Evolutionary conservation across 2,888 invertebrate species (phyloP).

Genomic region (Pilophorus perplexus): DNA sequence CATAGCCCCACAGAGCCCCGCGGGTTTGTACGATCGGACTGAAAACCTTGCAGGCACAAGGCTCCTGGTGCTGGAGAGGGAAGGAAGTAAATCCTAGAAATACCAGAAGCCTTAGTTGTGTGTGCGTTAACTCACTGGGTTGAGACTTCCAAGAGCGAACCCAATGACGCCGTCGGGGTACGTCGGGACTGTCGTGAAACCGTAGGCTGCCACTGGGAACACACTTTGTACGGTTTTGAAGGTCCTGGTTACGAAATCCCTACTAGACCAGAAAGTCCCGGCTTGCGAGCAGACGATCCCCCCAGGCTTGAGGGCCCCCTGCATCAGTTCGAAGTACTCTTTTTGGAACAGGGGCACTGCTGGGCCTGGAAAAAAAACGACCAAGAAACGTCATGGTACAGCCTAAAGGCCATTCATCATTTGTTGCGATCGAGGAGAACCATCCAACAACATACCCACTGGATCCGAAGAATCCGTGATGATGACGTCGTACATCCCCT

Average conservation of each 20-base stretch:
- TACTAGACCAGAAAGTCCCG: slow-evolving; percentile 76
- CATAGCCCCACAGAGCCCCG: too few relatives aligned
- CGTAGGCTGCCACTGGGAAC: slow-evolving; percentile 78
- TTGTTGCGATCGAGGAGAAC: not conserved
- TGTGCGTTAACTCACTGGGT: slow-evolving; percentile 61
- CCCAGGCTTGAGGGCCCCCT: slow-evolving; percentile 73
- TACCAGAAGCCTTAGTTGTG: too few relatives aligned
- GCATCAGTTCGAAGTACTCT: slow-evolving; percentile 80
- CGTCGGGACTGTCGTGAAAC: slow-evolving; percentile 82
- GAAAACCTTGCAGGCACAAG: too few relatives aligned
- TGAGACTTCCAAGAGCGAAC: slow-evolving; percentile 81
- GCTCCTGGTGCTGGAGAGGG: too few relatives aligned
- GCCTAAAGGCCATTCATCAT: not conserved
- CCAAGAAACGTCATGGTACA: not conserved
- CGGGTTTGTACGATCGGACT: too few relatives aligned
- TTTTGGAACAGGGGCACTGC: slow-evolving; percentile 71
- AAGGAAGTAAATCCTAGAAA: too few relatives aligned
- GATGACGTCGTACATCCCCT: slow-evolving; percentile 88
- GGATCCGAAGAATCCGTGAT: slow-evolving; percentile 99
- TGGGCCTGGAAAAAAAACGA: slow-evolving; percentile 57
- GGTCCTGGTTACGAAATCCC: slow-evolving; percentile 73
- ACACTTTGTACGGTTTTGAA: slow-evolving; percentile 70
- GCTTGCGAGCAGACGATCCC: slow-evolving; percentile 93
- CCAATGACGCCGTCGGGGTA: slow-evolving; percentile 98
- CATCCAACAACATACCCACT: slow-evolving; percentile 62